A percentile compares a stretch with the other conserved stretches of the same genome.
Conservation (phyloP, 1,140 invertebrate genomes). For the Tetragonula clypearis region DNA sequence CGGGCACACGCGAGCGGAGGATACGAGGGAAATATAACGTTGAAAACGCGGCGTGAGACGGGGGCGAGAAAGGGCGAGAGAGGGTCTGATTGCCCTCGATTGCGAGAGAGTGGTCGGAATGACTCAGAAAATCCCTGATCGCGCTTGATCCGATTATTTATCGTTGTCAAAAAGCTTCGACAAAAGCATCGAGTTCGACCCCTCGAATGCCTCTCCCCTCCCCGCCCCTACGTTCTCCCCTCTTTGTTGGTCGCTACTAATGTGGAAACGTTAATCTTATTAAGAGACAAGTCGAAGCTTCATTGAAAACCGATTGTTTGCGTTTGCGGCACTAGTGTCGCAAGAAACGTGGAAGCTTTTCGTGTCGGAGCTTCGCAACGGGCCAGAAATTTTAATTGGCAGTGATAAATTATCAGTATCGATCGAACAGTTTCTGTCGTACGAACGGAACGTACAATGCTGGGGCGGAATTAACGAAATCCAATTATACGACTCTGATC, state of each 20-base stretch:
- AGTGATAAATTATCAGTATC: no score
- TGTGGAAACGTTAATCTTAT: conserved; percentile 71
- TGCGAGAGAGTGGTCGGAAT: conserved; percentile 45
- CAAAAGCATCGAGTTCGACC: conserved; percentile 25
- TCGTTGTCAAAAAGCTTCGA: conserved; percentile 74
- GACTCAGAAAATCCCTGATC: conserved; percentile 74
- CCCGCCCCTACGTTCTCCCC: not conserved
- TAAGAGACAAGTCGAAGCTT: conserved; percentile 52
- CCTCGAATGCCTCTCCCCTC: conserved; percentile 3
- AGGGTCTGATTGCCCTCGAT: conserved; percentile 60
- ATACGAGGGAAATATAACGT: conserved; percentile 58
- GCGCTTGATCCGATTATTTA: conserved; percentile 77
- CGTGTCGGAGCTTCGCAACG: no score
- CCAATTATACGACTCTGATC: no score
- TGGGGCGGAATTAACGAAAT: no score
- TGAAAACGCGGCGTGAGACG: conserved; percentile 41
- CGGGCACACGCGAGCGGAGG: conserved; percentile 46
- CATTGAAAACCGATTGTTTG: conserved; percentile 55
- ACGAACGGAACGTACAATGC: no score
- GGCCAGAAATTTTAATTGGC: no score
- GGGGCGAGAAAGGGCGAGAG: conserved; percentile 20
- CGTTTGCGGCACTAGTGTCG: conserved; percentile 48
- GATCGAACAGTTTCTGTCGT: no score
- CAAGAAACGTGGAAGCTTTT: no score
- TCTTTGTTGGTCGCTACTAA: not conserved